Base-by-base conservation (phyloP, 2,888 invertebrate species). In the Xanthia togata region DNA sequence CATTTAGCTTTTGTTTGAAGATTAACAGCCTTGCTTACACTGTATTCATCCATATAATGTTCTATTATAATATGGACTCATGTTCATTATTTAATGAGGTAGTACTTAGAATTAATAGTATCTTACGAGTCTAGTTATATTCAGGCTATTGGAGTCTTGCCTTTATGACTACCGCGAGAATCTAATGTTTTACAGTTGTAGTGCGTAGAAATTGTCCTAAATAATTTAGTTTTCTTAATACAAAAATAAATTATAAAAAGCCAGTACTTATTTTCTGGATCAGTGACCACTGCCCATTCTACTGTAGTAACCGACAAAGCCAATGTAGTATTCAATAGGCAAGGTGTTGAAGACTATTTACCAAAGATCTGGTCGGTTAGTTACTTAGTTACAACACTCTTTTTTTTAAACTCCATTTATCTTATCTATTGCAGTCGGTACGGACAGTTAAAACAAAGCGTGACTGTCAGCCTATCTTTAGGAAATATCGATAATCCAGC, bases 1-100 rank as follows among this genome's bases (percentile, higher is more conserved):
- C 60, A 70, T 78, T 65, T 78, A 35, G 53, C 83, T 82, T n/a
- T 81, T 82, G 71, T 78, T 53, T 31, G 53, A 44, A 38, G 78
- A 83, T 82, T 63, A 78, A 70, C 78, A 17, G 65, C 31, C 44
- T 50, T 67, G 41, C 35, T 60, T 31, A 70, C 23, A 41, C 26
- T 31, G 63, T 59, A 44, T 67, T 74, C 57, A 71, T 41, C 38
- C 57, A 31, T 31, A 71, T 53, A 53, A 38, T 60, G 47, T 31
- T 11, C 5, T n/a, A 59, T n/a, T 35, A 12, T 75, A 50, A 3
- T 55, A 26, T 63, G 9, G 20, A 26, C 47, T 20, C n/a, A 65
- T 23, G 14, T 1, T 65, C 50, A 35, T n/a, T 20, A 14, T 60
- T n/a, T 35, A 26, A n/a, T 60, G 26, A 38, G n/a, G 14, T 12